Percentiles rank a stretch among this genome's conserved stretches.
Evolutionary conservation across 2,113 vertebrate species (phyloP).

Genomic region (Archilochus colubris): DNA sequence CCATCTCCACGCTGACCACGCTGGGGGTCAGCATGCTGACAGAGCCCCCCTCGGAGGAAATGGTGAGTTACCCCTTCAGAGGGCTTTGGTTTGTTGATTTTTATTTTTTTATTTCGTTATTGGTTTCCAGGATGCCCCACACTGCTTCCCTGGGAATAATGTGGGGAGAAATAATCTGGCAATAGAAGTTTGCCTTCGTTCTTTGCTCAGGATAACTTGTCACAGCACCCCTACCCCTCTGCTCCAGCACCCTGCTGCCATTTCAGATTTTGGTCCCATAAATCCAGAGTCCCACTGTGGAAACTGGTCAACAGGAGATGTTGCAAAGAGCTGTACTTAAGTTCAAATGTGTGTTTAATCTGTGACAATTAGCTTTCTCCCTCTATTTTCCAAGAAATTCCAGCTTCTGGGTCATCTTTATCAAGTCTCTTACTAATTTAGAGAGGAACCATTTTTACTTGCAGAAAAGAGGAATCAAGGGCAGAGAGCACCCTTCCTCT

Average conservation of each 20-base stretch:
- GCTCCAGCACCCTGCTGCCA: background rate
- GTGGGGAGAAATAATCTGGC: background rate
- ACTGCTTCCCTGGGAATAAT: accelerated
- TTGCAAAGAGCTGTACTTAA: background rate
- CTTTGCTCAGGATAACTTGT: background rate
- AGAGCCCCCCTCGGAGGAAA: conserved; percentile 76
- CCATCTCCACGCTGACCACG: conserved; percentile 77
- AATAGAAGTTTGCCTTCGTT: background rate
- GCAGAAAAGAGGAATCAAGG: conserved; percentile 11
- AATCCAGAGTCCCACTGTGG: background rate
- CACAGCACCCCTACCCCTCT: background rate
- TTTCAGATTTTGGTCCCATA: background rate
- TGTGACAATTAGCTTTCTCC: background rate
- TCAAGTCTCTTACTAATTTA: conserved; percentile 22
- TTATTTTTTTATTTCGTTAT: too few species aligned
- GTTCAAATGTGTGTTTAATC: background rate
- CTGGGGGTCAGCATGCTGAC: conserved; percentile 84
- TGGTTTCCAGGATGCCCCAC: background rate
- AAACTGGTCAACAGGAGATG: background rate
- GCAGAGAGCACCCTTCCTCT: conserved; percentile 9
- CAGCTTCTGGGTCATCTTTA: conserved; percentile 43
- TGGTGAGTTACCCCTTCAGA: conserved; percentile 49
- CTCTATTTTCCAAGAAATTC: conserved; percentile 31
- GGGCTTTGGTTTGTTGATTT: background rate
- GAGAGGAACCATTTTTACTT: conserved; percentile 9